Evolutionary conservation across 1,140 invertebrate species (phyloP).

Genomic region (Drosophila rhopaloa): DNA sequence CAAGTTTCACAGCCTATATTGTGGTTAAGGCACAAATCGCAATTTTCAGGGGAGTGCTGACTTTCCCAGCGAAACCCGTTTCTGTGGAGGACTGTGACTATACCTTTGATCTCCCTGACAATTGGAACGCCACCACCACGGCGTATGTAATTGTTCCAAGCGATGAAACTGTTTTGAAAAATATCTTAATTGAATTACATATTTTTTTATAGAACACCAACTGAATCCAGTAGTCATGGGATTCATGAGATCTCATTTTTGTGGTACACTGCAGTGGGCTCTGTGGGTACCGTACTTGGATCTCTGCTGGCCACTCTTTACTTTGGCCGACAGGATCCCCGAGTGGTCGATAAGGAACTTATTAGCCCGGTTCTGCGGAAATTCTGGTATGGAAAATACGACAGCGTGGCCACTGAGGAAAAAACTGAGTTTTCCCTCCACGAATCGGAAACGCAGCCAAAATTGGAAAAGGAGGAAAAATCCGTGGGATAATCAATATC

Average conservation of each 20-base stretch:
- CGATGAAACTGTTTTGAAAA: neutral
- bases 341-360: slow-evolving; percentile 54
- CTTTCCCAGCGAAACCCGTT: slow-evolving; percentile 56
- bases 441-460: slow-evolving; percentile 20
- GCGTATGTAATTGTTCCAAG: slow-evolving; percentile 55
- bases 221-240: slow-evolving; percentile 8
- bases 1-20: slow-evolving; percentile 52
- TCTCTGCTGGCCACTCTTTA: slow-evolving; percentile 61
- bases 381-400: slow-evolving; percentile 61
- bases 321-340: slow-evolving; percentile 64
- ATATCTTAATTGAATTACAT: neutral
- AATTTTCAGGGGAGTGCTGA: slow-evolving; percentile 53
- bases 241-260: slow-evolving; percentile 84
- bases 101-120: slow-evolving; percentile 36
- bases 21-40: slow-evolving; percentile 62
- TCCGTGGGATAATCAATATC: neutral
- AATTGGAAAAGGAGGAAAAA: slow-evolving; percentile 24
- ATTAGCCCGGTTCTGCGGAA: slow-evolving; percentile 49
- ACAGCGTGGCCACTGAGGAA: slow-evolving; percentile 40
- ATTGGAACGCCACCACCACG: slow-evolving; percentile 47
- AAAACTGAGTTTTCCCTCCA: slow-evolving; percentile 7
- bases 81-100: slow-evolving; percentile 64
- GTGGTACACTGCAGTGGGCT: slow-evolving; percentile 84
- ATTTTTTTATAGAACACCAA: slow-evolving; percentile 12
- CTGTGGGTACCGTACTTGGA: slow-evolving; percentile 47